Evolutionary conservation across 2,113 vertebrate genomes (phyloP).

Genomic region (Columbina picui): DNA sequence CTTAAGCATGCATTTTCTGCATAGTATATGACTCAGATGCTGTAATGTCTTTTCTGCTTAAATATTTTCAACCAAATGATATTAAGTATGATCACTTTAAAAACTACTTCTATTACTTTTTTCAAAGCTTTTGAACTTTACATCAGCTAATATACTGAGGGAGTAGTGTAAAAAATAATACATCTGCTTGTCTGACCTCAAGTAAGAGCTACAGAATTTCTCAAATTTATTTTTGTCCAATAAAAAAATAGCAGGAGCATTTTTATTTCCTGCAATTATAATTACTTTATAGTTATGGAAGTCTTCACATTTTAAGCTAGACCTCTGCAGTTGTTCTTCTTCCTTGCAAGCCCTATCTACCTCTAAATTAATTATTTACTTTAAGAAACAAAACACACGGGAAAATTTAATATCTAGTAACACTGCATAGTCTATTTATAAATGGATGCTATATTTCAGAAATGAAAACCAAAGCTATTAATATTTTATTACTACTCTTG

Average conservation of each 20-base stretch:
- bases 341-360: background rate
- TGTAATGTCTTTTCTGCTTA: background rate
- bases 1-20: background rate
- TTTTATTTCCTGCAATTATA: background rate
- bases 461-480: constrained; percentile 27
- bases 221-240: background rate
- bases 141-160: background rate
- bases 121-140: background rate
- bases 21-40: background rate
- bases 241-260: background rate
- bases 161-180: background rate
- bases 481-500: constrained; percentile 5
- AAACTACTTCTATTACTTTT: background rate
- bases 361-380: constrained; percentile 1
- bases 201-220: background rate
- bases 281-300: background rate
- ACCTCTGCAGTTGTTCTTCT: background rate
- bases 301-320: background rate
- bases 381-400: constrained; percentile 10
- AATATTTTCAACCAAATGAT: constrained; percentile 5
- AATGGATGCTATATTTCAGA: background rate
- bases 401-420: constrained; percentile 1
- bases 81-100: background rate
- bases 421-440: background rate
- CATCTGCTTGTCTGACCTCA: background rate